phyloP scores from a whole-genome alignment of 2,797 vertebrate genomes.

The Loris lydekkerianus region DNA sequence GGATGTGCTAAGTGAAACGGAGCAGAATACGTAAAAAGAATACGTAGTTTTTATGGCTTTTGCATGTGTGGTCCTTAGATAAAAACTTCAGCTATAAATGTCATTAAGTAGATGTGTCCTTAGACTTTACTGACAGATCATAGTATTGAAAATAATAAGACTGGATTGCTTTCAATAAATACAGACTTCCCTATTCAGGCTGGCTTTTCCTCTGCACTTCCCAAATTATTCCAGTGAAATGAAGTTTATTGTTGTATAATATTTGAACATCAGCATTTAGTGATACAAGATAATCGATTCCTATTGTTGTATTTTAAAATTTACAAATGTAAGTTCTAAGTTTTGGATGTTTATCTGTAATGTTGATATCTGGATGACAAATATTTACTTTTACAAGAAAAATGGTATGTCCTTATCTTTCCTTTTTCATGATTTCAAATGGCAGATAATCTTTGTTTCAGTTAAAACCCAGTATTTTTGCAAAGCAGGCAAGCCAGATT shows the following conservation, averaged over 20 bases:
- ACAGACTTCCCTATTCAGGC: not conserved
- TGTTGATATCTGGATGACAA: not conserved
- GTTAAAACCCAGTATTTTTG: slow-evolving; percentile 59
- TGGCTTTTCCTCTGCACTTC: not conserved
- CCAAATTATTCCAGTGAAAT: slow-evolving; percentile 37
- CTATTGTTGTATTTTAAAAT: not conserved
- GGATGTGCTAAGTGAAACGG: not conserved
- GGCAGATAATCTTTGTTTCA: not conserved
- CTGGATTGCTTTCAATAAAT: slow-evolving; percentile 44
- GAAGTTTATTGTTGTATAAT: not conserved
- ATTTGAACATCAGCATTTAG: not conserved
- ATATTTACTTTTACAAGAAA: slow-evolving; percentile 26
- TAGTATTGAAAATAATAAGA: slow-evolving; percentile 66
- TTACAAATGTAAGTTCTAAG: slow-evolving; percentile 31
- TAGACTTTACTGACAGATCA: slow-evolving; percentile 45
- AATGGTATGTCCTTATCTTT: not conserved
- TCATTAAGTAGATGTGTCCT: slow-evolving; percentile 52
- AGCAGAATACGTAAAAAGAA: not conserved
- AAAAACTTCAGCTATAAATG: slow-evolving; percentile 52
- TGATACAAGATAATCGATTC: slow-evolving; percentile 2
- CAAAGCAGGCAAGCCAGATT: slow-evolving; percentile 32
- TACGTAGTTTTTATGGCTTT: not conserved
- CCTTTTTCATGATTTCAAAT: slow-evolving; percentile 6
- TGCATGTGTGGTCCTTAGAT: slow-evolving; percentile 31
- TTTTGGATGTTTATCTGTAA: not conserved